These are phyloP conservation scores for Sparus aurata DNA, from an alignment of 2,797 vertebrate genomes.

Conservation along the genomic window DNA sequence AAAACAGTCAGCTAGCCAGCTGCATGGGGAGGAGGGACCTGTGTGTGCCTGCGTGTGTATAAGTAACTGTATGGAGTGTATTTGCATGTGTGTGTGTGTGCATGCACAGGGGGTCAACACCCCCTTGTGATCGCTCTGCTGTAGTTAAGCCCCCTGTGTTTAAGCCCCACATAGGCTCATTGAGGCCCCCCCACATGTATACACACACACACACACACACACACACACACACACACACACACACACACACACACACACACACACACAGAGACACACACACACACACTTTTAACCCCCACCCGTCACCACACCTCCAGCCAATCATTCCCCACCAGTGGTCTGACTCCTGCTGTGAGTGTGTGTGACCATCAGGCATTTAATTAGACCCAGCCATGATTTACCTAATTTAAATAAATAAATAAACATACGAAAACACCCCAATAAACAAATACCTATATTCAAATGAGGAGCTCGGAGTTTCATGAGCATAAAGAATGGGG, in stretches of 20 bases:
- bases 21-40: constrained; percentile 60
- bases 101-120: constrained; percentile 74
- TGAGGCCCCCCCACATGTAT: constrained; percentile 61
- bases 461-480: constrained; percentile 76
- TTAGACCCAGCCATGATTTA: constrained; percentile 86
- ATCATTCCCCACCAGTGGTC: constrained; percentile 86
- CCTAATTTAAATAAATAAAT: constrained; percentile 86
- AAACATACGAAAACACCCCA: constrained; percentile 82
- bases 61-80: constrained; percentile 71
- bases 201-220: constrained; percentile 28
- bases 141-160: constrained; percentile 87
- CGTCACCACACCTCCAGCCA: constrained; percentile 72
- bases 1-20: constrained; percentile 84
- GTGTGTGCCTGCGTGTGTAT: constrained; percentile 47
- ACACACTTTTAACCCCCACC: constrained; percentile 56
- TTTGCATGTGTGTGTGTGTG: constrained; percentile 24
- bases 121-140: constrained; percentile 83
- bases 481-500: constrained; percentile 68
- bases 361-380: constrained; percentile 88
- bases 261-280: constrained; percentile 21
- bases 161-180: constrained; percentile 85
- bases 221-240: constrained; percentile 13
- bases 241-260: constrained; percentile 42
- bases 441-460: constrained; percentile 85
- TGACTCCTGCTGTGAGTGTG: constrained; percentile 80